Evolutionary conservation across 2,113 vertebrate species (phyloP).

Genomic region (Jacana jacana): DNA sequence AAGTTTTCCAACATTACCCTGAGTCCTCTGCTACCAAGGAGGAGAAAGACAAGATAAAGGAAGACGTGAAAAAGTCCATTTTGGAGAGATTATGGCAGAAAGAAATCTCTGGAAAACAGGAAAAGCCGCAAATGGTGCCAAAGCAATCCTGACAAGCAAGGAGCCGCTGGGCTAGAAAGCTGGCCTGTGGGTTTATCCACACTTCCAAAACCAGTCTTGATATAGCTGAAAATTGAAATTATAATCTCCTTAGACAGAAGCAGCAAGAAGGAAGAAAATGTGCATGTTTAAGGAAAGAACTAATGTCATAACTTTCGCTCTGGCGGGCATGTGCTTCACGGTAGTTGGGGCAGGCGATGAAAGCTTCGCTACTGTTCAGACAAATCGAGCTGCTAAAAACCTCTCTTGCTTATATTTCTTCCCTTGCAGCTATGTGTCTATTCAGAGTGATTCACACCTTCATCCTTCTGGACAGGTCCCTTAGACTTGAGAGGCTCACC

Average conservation of each 20-base stretch:
- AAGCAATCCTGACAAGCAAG: neutral
- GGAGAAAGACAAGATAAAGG: neutral
- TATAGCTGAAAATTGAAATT: neutral
- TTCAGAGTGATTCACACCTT: neutral
- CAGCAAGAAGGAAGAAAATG: neutral
- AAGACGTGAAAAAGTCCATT: neutral
- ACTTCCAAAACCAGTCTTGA: neutral
- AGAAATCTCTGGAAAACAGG: neutral
- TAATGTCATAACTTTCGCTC: neutral
- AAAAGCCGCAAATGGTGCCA: neutral
- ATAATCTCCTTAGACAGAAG: neutral
- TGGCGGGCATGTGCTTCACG: rapidly evolving
- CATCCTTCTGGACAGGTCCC: neutral
- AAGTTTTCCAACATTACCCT: neutral
- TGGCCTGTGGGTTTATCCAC: neutral
- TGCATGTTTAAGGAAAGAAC: neutral
- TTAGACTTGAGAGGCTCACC: neutral
- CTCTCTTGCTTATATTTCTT: neutral
- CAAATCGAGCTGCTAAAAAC: neutral
- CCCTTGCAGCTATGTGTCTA: neutral
- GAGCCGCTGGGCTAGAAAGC: neutral
- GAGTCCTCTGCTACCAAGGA: neutral
- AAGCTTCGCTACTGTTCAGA: neutral
- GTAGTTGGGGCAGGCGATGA: neutral
- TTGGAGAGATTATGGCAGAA: neutral